Conservation (phyloP, 1,140 invertebrate species). For the Pectinophora gossypiella region DNA sequence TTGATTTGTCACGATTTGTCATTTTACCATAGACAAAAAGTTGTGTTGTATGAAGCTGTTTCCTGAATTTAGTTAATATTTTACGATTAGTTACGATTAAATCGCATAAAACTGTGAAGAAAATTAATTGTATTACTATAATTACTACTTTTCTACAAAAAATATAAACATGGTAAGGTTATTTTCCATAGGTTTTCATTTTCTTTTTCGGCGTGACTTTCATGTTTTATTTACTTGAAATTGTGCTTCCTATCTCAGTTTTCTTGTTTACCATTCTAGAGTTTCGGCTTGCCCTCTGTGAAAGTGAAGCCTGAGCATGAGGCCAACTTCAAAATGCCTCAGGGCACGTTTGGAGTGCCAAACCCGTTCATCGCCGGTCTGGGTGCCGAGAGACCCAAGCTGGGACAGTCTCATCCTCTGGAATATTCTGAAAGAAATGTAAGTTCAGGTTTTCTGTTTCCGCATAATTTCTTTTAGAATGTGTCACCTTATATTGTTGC, state of each 20-base stretch:
- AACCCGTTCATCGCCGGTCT: slow-evolving; percentile 73
- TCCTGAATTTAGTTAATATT: neutral
- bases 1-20: neutral
- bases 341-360: slow-evolving; percentile 71
- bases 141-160: neutral
- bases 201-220: neutral
- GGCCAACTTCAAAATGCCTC: slow-evolving; percentile 43
- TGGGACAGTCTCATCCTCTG: slow-evolving; percentile 57
- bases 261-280: slow-evolving; percentile 59
- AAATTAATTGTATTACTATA: neutral
- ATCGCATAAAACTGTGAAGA: neutral
- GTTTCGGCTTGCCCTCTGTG: slow-evolving; percentile 75
- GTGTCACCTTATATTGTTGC: too few species aligned
- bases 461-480: too few species aligned
- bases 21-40: neutral
- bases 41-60: neutral
- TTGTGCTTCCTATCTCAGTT: too few species aligned
- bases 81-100: neutral
- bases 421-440: slow-evolving; percentile 71
- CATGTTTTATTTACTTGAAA: too few species aligned
- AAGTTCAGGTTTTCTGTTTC: slow-evolving; percentile 34
- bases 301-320: slow-evolving; percentile 62
- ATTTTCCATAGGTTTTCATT: neutral
- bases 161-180: neutral
- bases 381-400: slow-evolving; percentile 45